Evolutionary conservation across 2,113 vertebrate species (phyloP), one percentile per base, ranked within the genome.

Genomic region (Tachuris rubrigastra): DNA sequence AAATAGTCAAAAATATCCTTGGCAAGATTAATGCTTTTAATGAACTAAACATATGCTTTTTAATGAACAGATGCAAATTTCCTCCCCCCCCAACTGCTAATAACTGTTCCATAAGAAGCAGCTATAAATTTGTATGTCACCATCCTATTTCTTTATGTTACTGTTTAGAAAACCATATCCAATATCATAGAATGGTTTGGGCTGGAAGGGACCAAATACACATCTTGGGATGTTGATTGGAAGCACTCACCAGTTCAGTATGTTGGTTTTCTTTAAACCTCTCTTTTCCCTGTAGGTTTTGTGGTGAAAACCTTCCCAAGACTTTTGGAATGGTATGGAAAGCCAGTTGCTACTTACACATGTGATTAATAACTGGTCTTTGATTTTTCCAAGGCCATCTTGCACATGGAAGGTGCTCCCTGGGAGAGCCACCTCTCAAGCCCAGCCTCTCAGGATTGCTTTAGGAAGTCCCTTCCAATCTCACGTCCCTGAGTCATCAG

Each of bases 31-130:
- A 82, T 82, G 78, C 39, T 89, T 83, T 91, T 93, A 90, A 96
- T 90, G 90, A 92, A 60, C 65, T 56, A 77, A 90, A 73, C 69
- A 68, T 87, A 72, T 35, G 74, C 56, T 89, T 94, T 94, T 88
- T 96, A 88, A 95, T 84, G 90, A 95, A 86, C 56, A 93, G 72
- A 88, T 81, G 90, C 68, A 77, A 89, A 86, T 86, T 88, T 47
- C 39, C 35, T 31, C 37, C 16, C 42, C 24, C 77, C 73, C 46
- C 42, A 50, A 39, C 65, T 59, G 86, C 76, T 89, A 75, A 77
- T 80, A 91, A 46, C 58, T 80, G n/a, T 79, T 91, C 58, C 60
- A 25, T 77, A 86, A 89, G 73, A 87, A 86, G 76, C 68, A 68
- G 44, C 71, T 90, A 67, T 77, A 71, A 92, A 92, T 77, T 89